Base-by-base conservation (phyloP, 2,888 invertebrate species). In the Xestoiulus laeticollis region DNA sequence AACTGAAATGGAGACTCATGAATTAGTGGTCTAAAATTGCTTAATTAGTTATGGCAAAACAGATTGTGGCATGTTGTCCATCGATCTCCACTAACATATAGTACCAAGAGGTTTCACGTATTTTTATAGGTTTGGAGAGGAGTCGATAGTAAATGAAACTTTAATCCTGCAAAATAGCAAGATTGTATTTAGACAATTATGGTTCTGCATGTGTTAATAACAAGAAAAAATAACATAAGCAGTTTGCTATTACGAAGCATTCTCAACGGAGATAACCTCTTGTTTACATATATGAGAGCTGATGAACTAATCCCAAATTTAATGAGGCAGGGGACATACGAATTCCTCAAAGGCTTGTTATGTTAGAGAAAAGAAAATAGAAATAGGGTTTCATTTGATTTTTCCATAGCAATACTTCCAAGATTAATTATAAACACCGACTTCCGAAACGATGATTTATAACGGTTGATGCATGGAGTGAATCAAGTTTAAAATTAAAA, bases 341-440 rank as follows among this genome's bases (percentile, higher is more conserved):
- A 78, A 78, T 30, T 78, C 78, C 78, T 78, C 30, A 1, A 78
- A 78, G 78, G 30, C 16, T 16, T 78, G 78, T 78, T 78, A 32
- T 78, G 59, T 6, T 16, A 78, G 12, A 30, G 78, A 30, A 14
- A 16, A 26, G 78, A 78, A 30, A 78, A 30, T 30, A 26, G 14
- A 78, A 30, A 22, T 68, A 14, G 4, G 16, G 14, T 16, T 26
- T 78, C 14, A 30, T 30, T 78, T 78, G 78, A 78, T 78, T 78
- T 78, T 30, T 78, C 78, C 78, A 32, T 30, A 78, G 78, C 78
- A 78, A 26, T 78, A 78, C 78, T 78, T 26, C 12, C 30, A 78
- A 78, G 30, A 78, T 78, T 78, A 78, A 78, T 78, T 78, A 78
- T 30, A 3, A 78, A 78, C 8, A 78, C 78, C 14, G 30, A 78